Evolutionary conservation across 1,140 invertebrate genomes (phyloP).

Genomic region (Pygmarrhopalites habei): DNA sequence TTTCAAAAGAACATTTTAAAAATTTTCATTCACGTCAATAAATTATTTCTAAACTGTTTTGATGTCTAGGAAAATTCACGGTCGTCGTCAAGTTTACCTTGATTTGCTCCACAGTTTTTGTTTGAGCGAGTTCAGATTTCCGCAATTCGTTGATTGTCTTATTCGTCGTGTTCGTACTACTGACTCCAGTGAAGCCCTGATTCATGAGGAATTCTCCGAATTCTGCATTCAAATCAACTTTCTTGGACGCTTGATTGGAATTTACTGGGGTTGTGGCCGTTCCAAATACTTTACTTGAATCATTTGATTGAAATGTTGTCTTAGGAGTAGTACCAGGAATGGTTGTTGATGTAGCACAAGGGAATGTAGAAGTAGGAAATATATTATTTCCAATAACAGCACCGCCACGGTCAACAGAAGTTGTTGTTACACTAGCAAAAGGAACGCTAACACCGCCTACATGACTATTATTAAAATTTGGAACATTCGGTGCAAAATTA

Average conservation of each 20-base stretch:
- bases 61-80: too few species aligned
- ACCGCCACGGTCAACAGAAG: background rate
- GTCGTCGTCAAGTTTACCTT: constrained; percentile 31
- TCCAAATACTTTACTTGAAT: background rate
- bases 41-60: too few species aligned
- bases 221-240: constrained; percentile 33
- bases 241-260: background rate
- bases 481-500: too few species aligned
- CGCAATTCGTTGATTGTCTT: constrained; percentile 37
- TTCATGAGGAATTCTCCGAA: constrained; percentile 37
- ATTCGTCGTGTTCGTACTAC: background rate
- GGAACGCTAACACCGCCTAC: background rate
- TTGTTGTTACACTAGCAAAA: background rate
- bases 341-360: background rate
- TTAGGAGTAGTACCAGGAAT: background rate
- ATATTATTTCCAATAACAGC: background rate
- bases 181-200: constrained; percentile 29
- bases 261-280: background rate
- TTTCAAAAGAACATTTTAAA: too few species aligned
- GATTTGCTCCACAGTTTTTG: constrained; percentile 20
- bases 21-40: too few species aligned
- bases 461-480: background rate
- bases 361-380: background rate
- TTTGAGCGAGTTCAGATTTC: constrained; percentile 26
- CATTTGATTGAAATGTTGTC: too few species aligned